Evolutionary conservation across 2,113 vertebrate genomes (phyloP), one percentile per base, ranked within the genome.

Genomic region (Ammodytes marinus): DNA sequence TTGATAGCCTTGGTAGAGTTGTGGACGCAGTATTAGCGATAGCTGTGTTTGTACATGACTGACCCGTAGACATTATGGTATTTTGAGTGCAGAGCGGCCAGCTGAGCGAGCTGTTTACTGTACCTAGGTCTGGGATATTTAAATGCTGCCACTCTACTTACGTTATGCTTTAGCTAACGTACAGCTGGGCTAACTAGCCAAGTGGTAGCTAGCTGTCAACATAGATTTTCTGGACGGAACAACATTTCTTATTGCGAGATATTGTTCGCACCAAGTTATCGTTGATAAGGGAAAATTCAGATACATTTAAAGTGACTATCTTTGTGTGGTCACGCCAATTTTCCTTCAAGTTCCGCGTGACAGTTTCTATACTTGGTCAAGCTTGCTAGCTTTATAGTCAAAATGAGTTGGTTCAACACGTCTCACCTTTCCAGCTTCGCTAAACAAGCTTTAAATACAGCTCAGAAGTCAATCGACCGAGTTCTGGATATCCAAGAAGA

Each of bases 401-500:
- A 80, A 11, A 99, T 99, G 98, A 99, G 98, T 89, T 99, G 98
- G 98, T 99, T 99, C 87, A 99, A 99, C 92, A 94, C 98, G n/a
- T 97, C 98, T 50, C 98, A 99, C 74, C 92, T 99, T 54, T 99
- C 98, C 66, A 99, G 94, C 90, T 99, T 99, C 83, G 98, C 98
- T 63, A 99, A 99, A 92, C 98, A 99, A 95, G 98, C 98, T 78
- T 94, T 99, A 87, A 98, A 97, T 54, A 95, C 96, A 89, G 98
- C 98, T 60, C 98, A 99, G 95, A 99, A 99, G 81, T 99, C 98
- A 63, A 99, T 99, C 85, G 98, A 99, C 90, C 93, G 98, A 75
- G 98, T 99, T 59, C 89, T 99, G 94, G 98, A 99, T 86, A 99
- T 99, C 81, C 95, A 99, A 92, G 97, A 97, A 66, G 98, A 97